These are phyloP conservation scores for Spodoptera littoralis DNA, from an alignment of 2,888 invertebrate genomes.

Conservation along the genomic window DNA sequence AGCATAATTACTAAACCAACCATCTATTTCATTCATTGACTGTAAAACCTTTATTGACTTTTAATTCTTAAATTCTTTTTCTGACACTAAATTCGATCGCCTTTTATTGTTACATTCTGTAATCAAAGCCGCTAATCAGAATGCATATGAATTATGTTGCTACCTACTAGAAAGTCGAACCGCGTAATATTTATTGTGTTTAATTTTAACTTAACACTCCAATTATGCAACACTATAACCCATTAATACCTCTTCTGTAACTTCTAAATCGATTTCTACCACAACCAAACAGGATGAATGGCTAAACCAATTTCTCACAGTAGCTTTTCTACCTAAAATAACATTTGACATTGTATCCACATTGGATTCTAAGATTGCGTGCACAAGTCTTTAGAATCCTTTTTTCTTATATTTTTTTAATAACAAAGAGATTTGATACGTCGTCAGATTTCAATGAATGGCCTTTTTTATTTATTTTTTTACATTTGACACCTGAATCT, in stretches of 20 bases:
- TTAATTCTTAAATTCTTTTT: no score
- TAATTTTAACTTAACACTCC: no score
- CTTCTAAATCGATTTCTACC: slow-evolving; percentile 35
- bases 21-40: no score
- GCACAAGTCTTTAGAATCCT: slow-evolving; percentile 75
- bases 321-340: slow-evolving; percentile 80
- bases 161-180: no score
- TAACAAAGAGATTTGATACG: slow-evolving; percentile 81
- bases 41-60: no score
- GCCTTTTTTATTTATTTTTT: slow-evolving; percentile 67
- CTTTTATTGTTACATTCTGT: no score
- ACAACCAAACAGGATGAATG: slow-evolving; percentile 59
- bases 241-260: slow-evolving; percentile 41
- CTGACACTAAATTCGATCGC: no score
- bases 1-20: no score
- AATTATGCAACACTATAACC: neutral
- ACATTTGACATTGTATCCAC: slow-evolving; percentile 77
- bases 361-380: slow-evolving; percentile 84
- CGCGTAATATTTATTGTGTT: no score
- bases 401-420: slow-evolving; percentile 66
- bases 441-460: slow-evolving; percentile 81
- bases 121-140: no score
- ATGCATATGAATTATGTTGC: no score
- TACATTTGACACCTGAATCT: slow-evolving; percentile 83
- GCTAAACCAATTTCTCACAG: slow-evolving; percentile 69